A percentile compares a stretch with the other conserved stretches of the same genome.
Conservation (phyloP, 92 coral and sea anemone genomes). For the Zoanthus sansibaricus region DNA sequence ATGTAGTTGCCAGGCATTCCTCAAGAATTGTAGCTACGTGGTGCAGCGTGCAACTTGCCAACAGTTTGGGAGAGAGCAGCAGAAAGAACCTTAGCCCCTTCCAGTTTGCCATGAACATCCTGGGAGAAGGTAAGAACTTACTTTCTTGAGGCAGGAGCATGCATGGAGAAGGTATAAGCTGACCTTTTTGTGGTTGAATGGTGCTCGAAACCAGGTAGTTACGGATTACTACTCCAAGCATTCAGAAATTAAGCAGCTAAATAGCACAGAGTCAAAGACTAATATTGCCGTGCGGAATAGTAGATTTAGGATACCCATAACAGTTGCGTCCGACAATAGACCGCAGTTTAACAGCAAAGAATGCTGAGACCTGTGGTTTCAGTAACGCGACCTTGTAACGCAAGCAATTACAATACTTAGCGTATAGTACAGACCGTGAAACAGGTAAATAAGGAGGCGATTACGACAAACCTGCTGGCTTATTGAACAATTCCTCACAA, state of each 20-base stretch:
- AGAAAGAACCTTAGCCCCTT: constrained; percentile 12
- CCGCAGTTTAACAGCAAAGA: constrained; percentile 31
- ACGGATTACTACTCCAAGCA: constrained; percentile 48
- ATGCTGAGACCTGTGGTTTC: constrained; percentile 28
- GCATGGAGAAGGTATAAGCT: no score
- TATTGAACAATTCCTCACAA: constrained; percentile 45
- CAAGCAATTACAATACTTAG: constrained; percentile 23
- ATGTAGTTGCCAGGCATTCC: constrained; percentile 15
- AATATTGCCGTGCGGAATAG: constrained; percentile 42
- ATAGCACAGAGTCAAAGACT: constrained; percentile 11
- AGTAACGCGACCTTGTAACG: constrained; percentile 40
- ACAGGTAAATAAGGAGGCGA: constrained; percentile 12
- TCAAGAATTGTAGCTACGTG: constrained; percentile 18
- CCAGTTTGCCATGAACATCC: constrained; percentile 22
- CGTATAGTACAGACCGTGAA: constrained; percentile 16
- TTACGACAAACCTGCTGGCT: constrained; percentile 34
- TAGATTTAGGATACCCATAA: constrained; percentile 47
- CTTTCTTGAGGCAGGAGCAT: no score
- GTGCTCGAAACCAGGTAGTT: constrained; percentile 36
- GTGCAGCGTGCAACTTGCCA: constrained; percentile 24
- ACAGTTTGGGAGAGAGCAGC: constrained; percentile 26
- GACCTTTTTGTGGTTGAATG: constrained; percentile 34
- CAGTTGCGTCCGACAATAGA: constrained; percentile 44
- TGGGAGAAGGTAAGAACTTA: not conserved
- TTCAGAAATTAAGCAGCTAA: constrained; percentile 31